Base-by-base conservation (phyloP, 2,113 vertebrate species). In the Anarrhichthys ocellatus region DNA sequence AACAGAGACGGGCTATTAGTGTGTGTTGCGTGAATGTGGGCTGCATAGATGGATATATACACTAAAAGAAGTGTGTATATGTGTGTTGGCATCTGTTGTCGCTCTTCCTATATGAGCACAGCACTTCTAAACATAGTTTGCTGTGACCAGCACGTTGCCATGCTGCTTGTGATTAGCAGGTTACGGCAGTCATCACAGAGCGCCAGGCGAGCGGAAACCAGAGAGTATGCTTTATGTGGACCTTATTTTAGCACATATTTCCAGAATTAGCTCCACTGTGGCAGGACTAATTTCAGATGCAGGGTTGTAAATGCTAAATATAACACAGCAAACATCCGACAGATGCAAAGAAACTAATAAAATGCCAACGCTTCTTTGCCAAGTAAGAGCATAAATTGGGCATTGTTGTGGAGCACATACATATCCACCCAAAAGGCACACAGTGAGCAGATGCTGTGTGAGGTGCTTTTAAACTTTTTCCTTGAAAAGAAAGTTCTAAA, bases 131-230 rank as follows among this genome's bases (percentile, higher is more conserved):
- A 93, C 88, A 93, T 92, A 93, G 91, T 81, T 84, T 73, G 85
- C 86, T 71, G 85, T 46, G 82, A 87, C 81, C 86, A 73, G 80
- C 79, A 9, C 42, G 80, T 80, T 83, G 85, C 85, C 73, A 11
- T 24, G 83, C 84, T 86, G 85, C 91, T 88, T 90, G 79, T 91
- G 91, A 94, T 94, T 93, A 91, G 90, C 91, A 86, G 84, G 80
- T 91, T 87, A 87, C 81, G 85, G 88, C 78, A 70, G 78, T 72
- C 88, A 92, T 92, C 92, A 93, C 86, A 92, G 83, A 70, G 77
- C 73, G 59, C 79, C 83, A n/a, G 78, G 84, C 85, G 22, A 90
- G 83, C 70, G 83, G 87, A 93, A 94, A 93, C 89, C 88, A 88
- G 86, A 85, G 78, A 86, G 85, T 80, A 83, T 85, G 58, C 91